phyloP scores from a whole-genome alignment of 2,797 vertebrate species.

The Leptodactylus fallax region DNA sequence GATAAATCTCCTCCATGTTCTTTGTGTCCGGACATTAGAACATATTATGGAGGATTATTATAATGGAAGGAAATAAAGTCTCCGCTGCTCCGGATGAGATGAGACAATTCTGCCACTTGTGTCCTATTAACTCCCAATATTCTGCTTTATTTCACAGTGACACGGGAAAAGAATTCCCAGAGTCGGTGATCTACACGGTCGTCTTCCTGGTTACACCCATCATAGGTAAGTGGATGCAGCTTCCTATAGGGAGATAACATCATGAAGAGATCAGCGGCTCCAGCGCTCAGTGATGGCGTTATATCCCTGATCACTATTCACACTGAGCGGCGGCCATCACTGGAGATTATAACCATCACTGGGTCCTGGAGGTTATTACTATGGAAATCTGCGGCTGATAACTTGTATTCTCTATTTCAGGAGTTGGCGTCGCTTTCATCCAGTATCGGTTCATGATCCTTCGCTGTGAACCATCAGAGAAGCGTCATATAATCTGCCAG shows the following conservation, averaged over 20 bases:
- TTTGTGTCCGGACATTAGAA: too few species aligned
- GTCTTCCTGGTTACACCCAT: not conserved
- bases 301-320: too few species aligned
- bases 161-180: not conserved
- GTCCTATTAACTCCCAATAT: not conserved
- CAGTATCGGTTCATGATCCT: not conserved
- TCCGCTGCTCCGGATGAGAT: too few species aligned
- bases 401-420: not conserved
- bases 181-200: not conserved
- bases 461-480: not conserved
- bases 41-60: too few species aligned
- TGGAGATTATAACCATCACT: not conserved
- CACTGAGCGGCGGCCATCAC: not conserved
- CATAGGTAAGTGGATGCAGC: not conserved
- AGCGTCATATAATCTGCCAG: not conserved
- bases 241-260: not conserved
- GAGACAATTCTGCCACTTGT: not conserved
- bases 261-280: not conserved
- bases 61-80: too few species aligned
- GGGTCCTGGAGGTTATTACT: too few species aligned
- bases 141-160: not conserved
- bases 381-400: not conserved
- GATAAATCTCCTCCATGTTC: too few species aligned
- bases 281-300: too few species aligned
- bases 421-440: not conserved